Evolutionary conservation across 2,113 vertebrate species (phyloP), one percentile per base, ranked within the genome.

Genomic region (Mirza zaza): DNA sequence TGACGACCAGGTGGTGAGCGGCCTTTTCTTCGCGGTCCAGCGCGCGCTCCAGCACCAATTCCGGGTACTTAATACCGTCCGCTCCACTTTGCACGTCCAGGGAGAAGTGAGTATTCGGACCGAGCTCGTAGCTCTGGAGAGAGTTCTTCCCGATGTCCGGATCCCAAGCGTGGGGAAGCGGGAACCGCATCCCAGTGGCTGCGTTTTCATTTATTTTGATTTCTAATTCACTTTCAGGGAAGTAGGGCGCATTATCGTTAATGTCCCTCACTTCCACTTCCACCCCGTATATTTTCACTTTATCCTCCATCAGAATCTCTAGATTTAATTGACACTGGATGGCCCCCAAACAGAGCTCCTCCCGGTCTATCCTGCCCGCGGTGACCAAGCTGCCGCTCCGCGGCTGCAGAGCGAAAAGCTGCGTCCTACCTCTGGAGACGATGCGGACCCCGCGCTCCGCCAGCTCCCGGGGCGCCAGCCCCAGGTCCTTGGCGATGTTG

Each of bases 391-490:
- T 95, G 67, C 98, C 98, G 63, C 84, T 98, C 2, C 95, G 71
- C 36, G 39, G 52, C 85, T 99, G 99, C 86, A 99, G 94, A 87
- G 98, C 97, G n/a, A 99, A 98, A 97, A 99, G 99, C 94, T 99
- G 99, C 96, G 98, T 97, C 96, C 95, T 98, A 96, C 99, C 99
- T 97, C 98, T 98, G 21, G 98, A 99, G 97, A 99, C 98, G 87
- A 99, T 98, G 95, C 98, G 97, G 87, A 98, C 98, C 80, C 98
- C 95, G 0, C 98, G 98, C 67, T 98, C 98, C 97, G 96, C 98
- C 85, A 99, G 95, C 50, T 98, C 97, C 10, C 94, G 96, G 34
- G 98, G 63, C 95, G 99, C 98, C 98, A 99, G 97, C 71, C 98
- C 99, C 25, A 99, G 97, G 80, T 99, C 98, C 93, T 98, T 98